A percentile compares a stretch with the other conserved stretches of the same genome.
Evolutionary conservation across 2,888 invertebrate genomes (phyloP).

Genomic region (Seladonia tumulorum): DNA sequence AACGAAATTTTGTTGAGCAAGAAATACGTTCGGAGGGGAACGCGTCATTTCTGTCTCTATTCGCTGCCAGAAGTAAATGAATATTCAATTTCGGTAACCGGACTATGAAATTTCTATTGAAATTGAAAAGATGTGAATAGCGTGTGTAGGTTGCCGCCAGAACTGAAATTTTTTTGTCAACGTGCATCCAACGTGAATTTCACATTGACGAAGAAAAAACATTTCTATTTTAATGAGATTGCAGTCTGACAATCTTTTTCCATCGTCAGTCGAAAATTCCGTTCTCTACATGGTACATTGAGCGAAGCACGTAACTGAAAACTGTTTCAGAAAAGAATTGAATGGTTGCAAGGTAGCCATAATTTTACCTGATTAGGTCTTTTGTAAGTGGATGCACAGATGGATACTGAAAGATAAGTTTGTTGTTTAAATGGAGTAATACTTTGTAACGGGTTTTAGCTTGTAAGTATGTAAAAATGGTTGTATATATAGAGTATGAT

Average conservation of each 20-base stretch:
- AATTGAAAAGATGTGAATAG: not conserved
- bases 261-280: not conserved
- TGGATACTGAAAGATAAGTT: not conserved
- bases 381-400: not conserved
- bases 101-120: not conserved
- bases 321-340: not conserved
- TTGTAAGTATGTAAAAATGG: not conserved
- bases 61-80: slow-evolving; percentile 37
- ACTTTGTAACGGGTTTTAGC: not conserved
- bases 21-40: slow-evolving; percentile 35
- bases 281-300: not conserved
- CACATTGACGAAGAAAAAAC: not conserved
- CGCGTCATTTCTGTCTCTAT: slow-evolving; percentile 23
- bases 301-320: not conserved
- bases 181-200: not conserved
- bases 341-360: not conserved
- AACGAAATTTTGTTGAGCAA: slow-evolving; percentile 57
- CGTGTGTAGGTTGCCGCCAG: not conserved
- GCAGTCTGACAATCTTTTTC: not conserved
- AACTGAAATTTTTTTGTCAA: not conserved
- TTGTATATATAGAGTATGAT: not conserved
- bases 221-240: not conserved
- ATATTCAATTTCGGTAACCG: slow-evolving; percentile 30
- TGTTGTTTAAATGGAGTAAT: not conserved
- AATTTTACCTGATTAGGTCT: not conserved